Percentiles rank a stretch among this genome's conserved stretches.
Conservation (phyloP, 2,888 invertebrate genomes). For the Gonocerus acuteangulatus region DNA sequence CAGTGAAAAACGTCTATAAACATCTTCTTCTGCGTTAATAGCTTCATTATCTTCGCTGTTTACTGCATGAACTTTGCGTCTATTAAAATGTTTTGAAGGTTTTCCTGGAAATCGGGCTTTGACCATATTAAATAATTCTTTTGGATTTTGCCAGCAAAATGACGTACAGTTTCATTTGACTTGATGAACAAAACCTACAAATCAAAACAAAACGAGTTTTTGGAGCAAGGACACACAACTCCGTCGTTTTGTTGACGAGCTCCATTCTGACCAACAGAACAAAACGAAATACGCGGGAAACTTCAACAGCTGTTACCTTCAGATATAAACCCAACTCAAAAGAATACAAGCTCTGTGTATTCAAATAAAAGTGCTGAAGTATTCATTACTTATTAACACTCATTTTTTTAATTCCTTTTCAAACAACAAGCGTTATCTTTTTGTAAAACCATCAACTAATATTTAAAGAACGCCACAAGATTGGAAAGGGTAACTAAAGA, state of each 20-base stretch:
- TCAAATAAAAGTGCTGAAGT: too few relatives aligned
- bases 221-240: conserved; percentile 33
- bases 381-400: too few relatives aligned
- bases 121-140: conserved; percentile 53
- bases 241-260: conserved; percentile 25
- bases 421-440: too few relatives aligned
- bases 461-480: too few relatives aligned
- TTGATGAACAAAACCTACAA: conserved; percentile 1
- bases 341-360: too few relatives aligned
- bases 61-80: conserved; percentile 73
- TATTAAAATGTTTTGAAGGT: conserved; percentile 77
- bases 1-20: conserved; percentile 45
- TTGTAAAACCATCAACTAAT: too few relatives aligned
- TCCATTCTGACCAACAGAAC: conserved; percentile 21
- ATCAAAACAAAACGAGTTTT: conserved; percentile 30
- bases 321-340: too few relatives aligned
- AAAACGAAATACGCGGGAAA: conserved; percentile 28
- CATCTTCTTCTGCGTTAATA: conserved; percentile 47
- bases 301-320: conserved; percentile 21
- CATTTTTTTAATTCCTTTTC: too few relatives aligned
- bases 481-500: too few relatives aligned
- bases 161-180: background rate
- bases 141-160: background rate
- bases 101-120: conserved; percentile 81
- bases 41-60: conserved; percentile 48